Evolutionary conservation across 2,888 invertebrate genomes (phyloP), one percentile per base, ranked within the genome.

Genomic region (Ennomos quercinarius): DNA sequence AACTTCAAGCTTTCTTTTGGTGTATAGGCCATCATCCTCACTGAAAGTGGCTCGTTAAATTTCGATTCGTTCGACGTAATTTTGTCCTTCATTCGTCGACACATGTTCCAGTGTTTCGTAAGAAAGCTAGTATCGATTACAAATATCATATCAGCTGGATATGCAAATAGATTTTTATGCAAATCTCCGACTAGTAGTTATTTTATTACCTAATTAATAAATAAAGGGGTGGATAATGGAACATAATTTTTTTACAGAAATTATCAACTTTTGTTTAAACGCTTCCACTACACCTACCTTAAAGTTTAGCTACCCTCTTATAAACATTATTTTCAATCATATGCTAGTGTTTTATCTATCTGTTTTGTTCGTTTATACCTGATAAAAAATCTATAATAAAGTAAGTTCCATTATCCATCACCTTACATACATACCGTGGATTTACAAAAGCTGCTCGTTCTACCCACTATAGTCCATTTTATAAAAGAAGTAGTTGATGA

Each of bases 391-490:
- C 36, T 42, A 36, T 58, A 53, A 40, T 44, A 53, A 5, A 44
- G 42, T 27, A 49, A 12, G 37, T 37, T 40, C 12, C 13, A 6
- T 41, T 40, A 35, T 34, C n/a, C 10, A 11, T 13, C 43, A 48
- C 38, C 51, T 41, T 53, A 44, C 38, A 36, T 48, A 81, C 69
- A 76, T 68, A 73, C 77, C 76, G 81, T 84, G 82, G 82, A n/a
- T 80, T 85, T 89, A 89, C 76, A 89, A 88, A 89, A 89, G 86
- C 88, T 84, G 86, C 78, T 76, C 77, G 74, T 77, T 70, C 78
- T 81, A 81, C 66, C 11, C 34, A 17, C 47, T 27, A 27, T 27
- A 27, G 5, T 27, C 27, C 27, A 27, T 6, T 27, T 27, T 6
- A 17, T 17, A 27, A 27, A n/a, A n/a, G n/a, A n/a, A 27, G 27